Percentiles rank a stretch among this genome's conserved stretches.
Evolutionary conservation across 2,113 vertebrate genomes (phyloP).

Genomic region (Pterocles burchelli): DNA sequence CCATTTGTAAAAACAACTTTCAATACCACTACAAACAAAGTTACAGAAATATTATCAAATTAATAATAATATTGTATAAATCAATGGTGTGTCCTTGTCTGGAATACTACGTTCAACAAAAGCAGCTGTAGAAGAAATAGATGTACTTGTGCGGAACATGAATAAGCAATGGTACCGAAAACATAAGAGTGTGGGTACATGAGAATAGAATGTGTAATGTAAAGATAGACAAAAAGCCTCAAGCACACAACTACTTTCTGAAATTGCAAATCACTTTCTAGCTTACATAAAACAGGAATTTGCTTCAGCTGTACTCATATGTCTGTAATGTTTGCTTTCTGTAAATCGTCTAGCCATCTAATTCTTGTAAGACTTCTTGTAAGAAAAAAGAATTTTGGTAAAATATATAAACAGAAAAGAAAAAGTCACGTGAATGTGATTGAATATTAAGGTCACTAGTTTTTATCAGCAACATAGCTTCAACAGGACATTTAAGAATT

Average conservation of each 20-base stretch:
- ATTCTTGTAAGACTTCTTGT: background rate
- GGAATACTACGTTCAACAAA: background rate
- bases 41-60: background rate
- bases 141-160: background rate
- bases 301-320: background rate
- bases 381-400: background rate
- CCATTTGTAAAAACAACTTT: background rate
- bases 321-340: background rate
- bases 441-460: background rate
- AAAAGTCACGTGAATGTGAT: background rate
- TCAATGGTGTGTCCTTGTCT: background rate
- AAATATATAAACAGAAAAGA: background rate
- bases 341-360: background rate
- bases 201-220: background rate
- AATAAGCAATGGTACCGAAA: background rate
- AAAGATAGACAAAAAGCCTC: background rate
- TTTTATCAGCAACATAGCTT: background rate
- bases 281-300: background rate
- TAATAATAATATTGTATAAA: background rate
- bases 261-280: background rate
- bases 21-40: background rate
- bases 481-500: background rate
- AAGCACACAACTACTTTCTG: background rate
- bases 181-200: background rate
- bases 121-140: background rate